phyloP scores from a whole-genome alignment of 30 jellyfish, hydroid and myxozoan species.

The Aurelia aurita complex sp. Pacific region DNA sequence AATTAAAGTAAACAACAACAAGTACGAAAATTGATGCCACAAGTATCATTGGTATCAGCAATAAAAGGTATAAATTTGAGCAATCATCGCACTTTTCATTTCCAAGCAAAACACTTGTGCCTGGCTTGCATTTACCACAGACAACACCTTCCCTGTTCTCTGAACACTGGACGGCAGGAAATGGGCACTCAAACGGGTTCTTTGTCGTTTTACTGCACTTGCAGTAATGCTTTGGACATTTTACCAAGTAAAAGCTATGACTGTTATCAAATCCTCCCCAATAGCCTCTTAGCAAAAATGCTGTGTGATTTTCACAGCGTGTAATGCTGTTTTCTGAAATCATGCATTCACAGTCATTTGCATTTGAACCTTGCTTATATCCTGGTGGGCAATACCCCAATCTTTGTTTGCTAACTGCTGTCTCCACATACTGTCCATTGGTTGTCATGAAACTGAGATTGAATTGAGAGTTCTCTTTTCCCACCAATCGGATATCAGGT shows the following conservation, averaged over 20 bases:
- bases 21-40: conserved; percentile 55
- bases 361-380: conserved; percentile 29
- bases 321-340: conserved; percentile 57
- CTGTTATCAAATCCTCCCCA: conserved; percentile 43
- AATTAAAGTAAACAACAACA: conserved; percentile 72
- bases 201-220: conserved; percentile 27
- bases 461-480: conserved; percentile 33
- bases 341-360: conserved; percentile 58
- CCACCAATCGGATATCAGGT: conserved; percentile 52
- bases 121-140: conserved; percentile 78
- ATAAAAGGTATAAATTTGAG: conserved; percentile 30
- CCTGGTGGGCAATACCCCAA: conserved; percentile 82
- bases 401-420: conserved; percentile 10
- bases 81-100: conserved; percentile 77
- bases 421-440: conserved; percentile 66
- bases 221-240: conserved; percentile 87
- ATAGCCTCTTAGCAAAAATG: conserved; percentile 49
- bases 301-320: conserved; percentile 65
- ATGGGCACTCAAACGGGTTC: conserved; percentile 53
- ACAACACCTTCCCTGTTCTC: conserved; percentile 67
- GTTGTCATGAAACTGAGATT: conserved; percentile 59
- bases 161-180: conserved; percentile 52
- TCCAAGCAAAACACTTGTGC: conserved; percentile 81
- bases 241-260: conserved; percentile 8
- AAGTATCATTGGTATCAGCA: conserved; percentile 65